These are phyloP conservation scores for Protonibea diacanthus DNA, from an alignment of 2,797 vertebrate genomes.

Conservation along the genomic window DNA sequence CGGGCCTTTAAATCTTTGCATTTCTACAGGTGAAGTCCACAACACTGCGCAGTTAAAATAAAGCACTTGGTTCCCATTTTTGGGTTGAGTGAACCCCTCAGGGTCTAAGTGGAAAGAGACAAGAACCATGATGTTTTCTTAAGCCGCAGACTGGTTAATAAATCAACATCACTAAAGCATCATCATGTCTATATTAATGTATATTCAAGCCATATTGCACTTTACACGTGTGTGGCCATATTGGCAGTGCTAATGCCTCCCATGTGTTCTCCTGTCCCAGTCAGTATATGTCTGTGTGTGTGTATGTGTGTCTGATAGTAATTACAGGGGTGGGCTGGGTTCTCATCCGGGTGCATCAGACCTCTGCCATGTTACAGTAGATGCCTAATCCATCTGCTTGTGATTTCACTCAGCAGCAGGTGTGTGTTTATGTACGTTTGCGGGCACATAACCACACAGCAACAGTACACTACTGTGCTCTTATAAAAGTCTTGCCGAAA, in stretches of 20 bases:
- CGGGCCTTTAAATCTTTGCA: not conserved
- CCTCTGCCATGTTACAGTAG: constrained; percentile 54
- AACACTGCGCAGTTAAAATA: not conserved
- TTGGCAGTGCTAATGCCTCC: constrained; percentile 66
- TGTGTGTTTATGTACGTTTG: constrained; percentile 59
- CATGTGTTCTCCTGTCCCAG: constrained; percentile 65
- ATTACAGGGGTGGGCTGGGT: constrained; percentile 68
- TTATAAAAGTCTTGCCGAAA: constrained; percentile 37
- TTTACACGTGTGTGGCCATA: constrained; percentile 55
- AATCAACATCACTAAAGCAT: constrained; percentile 59
- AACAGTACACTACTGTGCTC: constrained; percentile 46
- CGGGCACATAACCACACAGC: constrained; percentile 40
- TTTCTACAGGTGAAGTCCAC: constrained; percentile 28
- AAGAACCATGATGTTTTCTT: constrained; percentile 43
- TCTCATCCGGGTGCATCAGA: constrained; percentile 69
- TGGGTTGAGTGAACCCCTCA: not conserved
- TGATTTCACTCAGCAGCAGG: constrained; percentile 75
- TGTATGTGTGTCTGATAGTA: constrained; percentile 69
- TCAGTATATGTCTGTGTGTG: constrained; percentile 48
- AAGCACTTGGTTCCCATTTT: constrained; percentile 20
- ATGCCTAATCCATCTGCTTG: constrained; percentile 69
- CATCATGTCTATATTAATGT: constrained; percentile 55
- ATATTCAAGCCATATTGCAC: constrained; percentile 43
- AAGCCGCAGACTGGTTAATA: constrained; percentile 47
- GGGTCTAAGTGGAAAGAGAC: constrained; percentile 12